phyloP scores from a whole-genome alignment of 2,797 vertebrate genomes.

The Crenuchus spilurus region DNA sequence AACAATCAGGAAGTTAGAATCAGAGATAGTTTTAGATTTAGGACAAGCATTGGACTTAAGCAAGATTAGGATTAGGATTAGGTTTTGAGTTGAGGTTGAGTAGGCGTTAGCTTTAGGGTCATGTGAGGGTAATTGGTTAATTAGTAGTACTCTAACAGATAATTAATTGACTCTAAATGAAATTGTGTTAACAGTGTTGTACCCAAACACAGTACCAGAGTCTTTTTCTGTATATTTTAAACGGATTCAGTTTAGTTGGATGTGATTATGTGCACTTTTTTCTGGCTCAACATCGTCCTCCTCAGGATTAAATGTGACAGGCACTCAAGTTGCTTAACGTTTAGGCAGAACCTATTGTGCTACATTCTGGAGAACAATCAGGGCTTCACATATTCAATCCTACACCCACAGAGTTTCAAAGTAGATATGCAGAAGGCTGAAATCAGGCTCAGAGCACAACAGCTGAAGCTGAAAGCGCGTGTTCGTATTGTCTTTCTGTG shows the following conservation, averaged over 20 bases:
- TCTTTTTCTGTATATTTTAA: background rate
- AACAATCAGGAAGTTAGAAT: no score
- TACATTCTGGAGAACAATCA: background rate
- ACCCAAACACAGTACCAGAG: no score
- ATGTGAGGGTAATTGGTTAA: no score
- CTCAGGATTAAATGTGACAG: conserved; percentile 1
- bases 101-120: no score
- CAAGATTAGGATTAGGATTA: no score
- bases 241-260: background rate
- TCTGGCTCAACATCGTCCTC: background rate
- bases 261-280: background rate
- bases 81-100: no score
- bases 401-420: conserved; percentile 1
- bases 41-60: no score
- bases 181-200: no score
- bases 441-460: conserved; percentile 4
- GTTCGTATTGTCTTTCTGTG: conserved; percentile 9
- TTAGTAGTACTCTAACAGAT: no score
- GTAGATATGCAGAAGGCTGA: background rate
- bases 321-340: background rate
- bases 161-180: no score
- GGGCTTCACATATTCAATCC: background rate
- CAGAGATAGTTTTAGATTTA: no score
- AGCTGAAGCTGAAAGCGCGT: background rate
- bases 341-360: background rate